These are phyloP conservation scores for Sarcophaga peregrina DNA, from an alignment of 1,140 invertebrate genomes.

Conservation along the genomic window DNA sequence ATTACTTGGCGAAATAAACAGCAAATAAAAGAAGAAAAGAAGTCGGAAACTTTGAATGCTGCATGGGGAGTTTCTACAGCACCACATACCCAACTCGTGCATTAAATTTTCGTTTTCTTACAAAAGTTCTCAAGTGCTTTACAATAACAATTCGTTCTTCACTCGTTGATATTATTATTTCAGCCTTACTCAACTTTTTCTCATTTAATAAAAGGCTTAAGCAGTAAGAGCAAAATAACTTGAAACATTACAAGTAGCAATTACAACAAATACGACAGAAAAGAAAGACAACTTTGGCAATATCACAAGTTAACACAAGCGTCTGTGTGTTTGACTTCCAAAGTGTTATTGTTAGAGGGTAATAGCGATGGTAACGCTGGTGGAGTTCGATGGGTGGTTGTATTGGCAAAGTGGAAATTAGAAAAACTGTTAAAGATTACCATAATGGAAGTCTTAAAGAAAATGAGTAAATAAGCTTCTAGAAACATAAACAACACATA, in stretches of 20 bases:
- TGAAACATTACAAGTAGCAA: neutral
- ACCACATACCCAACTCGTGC: neutral
- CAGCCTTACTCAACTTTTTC: neutral
- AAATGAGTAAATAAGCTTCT: constrained; percentile 3
- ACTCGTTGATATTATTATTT: neutral
- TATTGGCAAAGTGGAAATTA: neutral
- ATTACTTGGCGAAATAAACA: constrained; percentile 39
- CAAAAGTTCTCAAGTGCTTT: neutral
- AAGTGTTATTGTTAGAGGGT: too few relatives aligned
- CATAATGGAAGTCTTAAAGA: constrained; percentile 10
- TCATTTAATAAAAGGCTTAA: constrained; percentile 15
- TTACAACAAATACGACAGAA: too few relatives aligned
- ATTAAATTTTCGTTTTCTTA: constrained; percentile 2
- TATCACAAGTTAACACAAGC: neutral
- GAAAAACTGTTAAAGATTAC: neutral
- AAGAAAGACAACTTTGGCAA: neutral
- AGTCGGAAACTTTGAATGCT: neutral
- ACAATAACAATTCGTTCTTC: too few relatives aligned
- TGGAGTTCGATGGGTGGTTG: neutral
- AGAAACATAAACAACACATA: too few relatives aligned
- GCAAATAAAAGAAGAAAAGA: neutral
- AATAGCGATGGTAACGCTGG: too few relatives aligned
- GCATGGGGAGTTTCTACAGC: neutral
- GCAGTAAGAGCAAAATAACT: neutral
- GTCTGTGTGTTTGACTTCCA: too few relatives aligned